A percentile compares a stretch with the other conserved stretches of the same genome.
Evolutionary conservation across 2,113 vertebrate genomes (phyloP).

Genomic region (Copsychus sechellarum): DNA sequence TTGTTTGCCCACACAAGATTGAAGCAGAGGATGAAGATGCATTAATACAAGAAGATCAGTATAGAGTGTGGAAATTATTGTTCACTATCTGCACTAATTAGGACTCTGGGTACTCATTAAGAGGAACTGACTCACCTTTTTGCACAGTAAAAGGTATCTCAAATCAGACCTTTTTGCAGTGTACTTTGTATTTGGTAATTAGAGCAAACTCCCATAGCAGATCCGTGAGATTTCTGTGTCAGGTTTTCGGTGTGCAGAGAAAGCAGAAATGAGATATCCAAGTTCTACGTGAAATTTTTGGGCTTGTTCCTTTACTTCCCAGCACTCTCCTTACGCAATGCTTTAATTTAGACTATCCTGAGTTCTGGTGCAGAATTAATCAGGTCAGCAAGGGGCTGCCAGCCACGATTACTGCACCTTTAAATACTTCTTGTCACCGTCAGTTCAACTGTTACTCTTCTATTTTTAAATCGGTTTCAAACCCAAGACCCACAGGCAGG

Average conservation of each 20-base stretch:
- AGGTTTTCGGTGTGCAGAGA: background rate
- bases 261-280: background rate
- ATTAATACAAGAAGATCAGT: background rate
- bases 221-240: background rate
- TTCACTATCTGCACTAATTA: background rate
- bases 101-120: background rate
- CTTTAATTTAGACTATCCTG: conserved; percentile 21
- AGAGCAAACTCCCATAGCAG: background rate
- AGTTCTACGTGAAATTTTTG: background rate
- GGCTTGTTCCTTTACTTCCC: conserved; percentile 5
- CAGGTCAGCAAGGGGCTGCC: conserved; percentile 28
- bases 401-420: conserved; percentile 4
- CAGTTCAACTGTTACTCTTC: background rate
- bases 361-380: conserved; percentile 50
- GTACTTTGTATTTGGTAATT: background rate
- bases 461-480: conserved; percentile 16
- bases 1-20: background rate
- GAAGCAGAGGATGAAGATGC: background rate
- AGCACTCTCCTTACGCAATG: conserved; percentile 8
- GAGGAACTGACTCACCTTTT: background rate
- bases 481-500: background rate
- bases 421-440: background rate
- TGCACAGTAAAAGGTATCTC: background rate
- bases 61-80: background rate
- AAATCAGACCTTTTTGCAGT: background rate